Conservation (phyloP, 1,140 invertebrate species). For the Drosophila suzukii region DNA sequence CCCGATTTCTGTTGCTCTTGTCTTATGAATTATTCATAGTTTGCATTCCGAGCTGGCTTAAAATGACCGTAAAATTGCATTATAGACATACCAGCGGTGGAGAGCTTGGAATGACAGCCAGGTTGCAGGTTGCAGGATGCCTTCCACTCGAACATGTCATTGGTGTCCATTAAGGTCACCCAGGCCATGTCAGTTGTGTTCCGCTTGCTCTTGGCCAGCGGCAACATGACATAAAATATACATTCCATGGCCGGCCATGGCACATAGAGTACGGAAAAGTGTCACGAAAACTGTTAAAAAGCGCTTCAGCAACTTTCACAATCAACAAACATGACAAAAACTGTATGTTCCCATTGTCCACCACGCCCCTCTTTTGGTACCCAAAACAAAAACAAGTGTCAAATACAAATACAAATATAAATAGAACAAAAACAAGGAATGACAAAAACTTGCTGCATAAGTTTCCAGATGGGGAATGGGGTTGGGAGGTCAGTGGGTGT, state of each 20-base stretch:
- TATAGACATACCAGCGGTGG: slow-evolving; percentile 24
- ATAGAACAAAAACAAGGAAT: slow-evolving; percentile 19
- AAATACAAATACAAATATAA: slow-evolving; percentile 55
- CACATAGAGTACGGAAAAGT: slow-evolving; percentile 45
- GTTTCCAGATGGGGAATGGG: slow-evolving; percentile 18
- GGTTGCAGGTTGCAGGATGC: slow-evolving; percentile 2
- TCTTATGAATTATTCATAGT: slow-evolving; percentile 52
- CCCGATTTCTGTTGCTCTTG: slow-evolving; percentile 8
- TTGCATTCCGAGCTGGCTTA: slow-evolving; percentile 49
- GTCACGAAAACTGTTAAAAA: slow-evolving; percentile 80
- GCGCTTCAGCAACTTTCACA: slow-evolving; percentile 80
- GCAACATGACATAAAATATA: slow-evolving; percentile 48
- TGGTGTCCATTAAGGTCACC: slow-evolving; percentile 57
- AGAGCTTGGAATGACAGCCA: slow-evolving; percentile 19
- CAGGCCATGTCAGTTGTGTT: slow-evolving; percentile 34
- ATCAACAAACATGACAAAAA: slow-evolving; percentile 82
- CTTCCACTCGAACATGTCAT: slow-evolving; percentile 48
- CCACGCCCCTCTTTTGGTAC: slow-evolving; percentile 7
- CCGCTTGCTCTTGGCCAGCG: slow-evolving; percentile 27
- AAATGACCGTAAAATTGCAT: slow-evolving; percentile 70
- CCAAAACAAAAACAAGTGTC: slow-evolving; percentile 71
- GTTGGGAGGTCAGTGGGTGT: slow-evolving; percentile 14
- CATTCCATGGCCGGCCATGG: slow-evolving; percentile 32
- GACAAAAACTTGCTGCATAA: slow-evolving; percentile 63
- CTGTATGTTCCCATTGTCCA: slow-evolving; percentile 46